Evolutionary conservation across 2,888 invertebrate species (phyloP).

Genomic region (Pyrrhosoma nymphula): DNA sequence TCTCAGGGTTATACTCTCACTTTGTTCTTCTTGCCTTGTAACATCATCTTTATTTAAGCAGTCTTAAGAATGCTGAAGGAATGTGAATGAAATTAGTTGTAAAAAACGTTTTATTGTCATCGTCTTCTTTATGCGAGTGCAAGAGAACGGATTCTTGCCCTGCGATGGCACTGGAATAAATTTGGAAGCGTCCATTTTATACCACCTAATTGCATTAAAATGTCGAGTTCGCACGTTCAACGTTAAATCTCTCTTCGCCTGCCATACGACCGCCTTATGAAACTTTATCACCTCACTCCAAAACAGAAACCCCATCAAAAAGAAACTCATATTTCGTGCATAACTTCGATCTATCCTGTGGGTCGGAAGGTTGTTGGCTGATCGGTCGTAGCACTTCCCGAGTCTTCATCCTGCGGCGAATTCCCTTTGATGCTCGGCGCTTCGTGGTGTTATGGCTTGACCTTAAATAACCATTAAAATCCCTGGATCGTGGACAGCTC

Average conservation of each 20-base stretch:
- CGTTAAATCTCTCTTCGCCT: neutral
- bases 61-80: neutral
- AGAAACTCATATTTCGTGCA: constrained; percentile 49
- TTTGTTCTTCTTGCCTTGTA: neutral
- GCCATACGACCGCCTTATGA: neutral
- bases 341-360: neutral
- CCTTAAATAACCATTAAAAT: constrained; percentile 60
- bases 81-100: neutral
- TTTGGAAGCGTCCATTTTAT: neutral
- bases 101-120: neutral
- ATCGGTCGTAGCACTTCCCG: neutral
- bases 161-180: neutral
- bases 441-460: constrained; percentile 45
- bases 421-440: constrained; percentile 50
- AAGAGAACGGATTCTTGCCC: neutral
- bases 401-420: constrained; percentile 38
- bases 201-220: neutral
- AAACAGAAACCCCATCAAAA: constrained; percentile 34
- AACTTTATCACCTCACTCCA: neutral
- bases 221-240: neutral
- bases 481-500: constrained; percentile 39
- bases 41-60: neutral
- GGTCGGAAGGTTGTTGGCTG: neutral
- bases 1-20: neutral
- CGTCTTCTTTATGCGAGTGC: neutral